phyloP scores from a whole-genome alignment of 2,888 invertebrate species.

The Prostheceraeus crozeri region DNA sequence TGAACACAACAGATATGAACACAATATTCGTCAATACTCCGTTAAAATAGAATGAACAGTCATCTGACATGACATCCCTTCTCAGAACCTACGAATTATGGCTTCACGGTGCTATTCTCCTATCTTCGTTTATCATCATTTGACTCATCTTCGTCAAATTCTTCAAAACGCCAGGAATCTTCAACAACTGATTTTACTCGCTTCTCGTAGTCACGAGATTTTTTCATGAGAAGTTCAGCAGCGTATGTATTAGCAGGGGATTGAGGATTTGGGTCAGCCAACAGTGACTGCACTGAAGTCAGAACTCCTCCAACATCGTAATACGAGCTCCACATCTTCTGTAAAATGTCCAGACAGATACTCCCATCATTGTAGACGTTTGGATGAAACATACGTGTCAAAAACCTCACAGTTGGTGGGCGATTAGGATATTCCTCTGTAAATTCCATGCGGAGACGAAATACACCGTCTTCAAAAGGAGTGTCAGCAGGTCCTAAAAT shows the following conservation, averaged over 20 bases:
- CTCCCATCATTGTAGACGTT: slow-evolving; percentile 99
- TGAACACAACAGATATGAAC: no score
- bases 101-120: no score
- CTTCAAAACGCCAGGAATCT: slow-evolving; percentile 98
- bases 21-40: no score
- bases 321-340: slow-evolving; percentile 99
- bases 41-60: no score
- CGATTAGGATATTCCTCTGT: slow-evolving; percentile 99
- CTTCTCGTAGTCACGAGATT: slow-evolving; percentile 96
- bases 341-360: slow-evolving; percentile 96
- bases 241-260: slow-evolving; percentile 98
- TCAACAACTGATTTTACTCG: slow-evolving; percentile 98
- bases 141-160: no score
- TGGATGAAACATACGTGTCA: slow-evolving; percentile 99
- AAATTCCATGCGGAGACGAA: slow-evolving; percentile 98
- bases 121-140: no score
- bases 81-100: no score
- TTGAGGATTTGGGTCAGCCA: slow-evolving; percentile 99
- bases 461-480: slow-evolving; percentile 93
- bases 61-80: no score
- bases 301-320: slow-evolving; percentile 70
- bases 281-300: slow-evolving; percentile 71
- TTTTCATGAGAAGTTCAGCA: slow-evolving; percentile 97
- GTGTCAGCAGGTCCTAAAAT: slow-evolving; percentile 83
- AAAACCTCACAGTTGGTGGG: slow-evolving; percentile 96